Conservation (phyloP, 2,113 vertebrate genomes). For the Mormyrus iriodes region DNA sequence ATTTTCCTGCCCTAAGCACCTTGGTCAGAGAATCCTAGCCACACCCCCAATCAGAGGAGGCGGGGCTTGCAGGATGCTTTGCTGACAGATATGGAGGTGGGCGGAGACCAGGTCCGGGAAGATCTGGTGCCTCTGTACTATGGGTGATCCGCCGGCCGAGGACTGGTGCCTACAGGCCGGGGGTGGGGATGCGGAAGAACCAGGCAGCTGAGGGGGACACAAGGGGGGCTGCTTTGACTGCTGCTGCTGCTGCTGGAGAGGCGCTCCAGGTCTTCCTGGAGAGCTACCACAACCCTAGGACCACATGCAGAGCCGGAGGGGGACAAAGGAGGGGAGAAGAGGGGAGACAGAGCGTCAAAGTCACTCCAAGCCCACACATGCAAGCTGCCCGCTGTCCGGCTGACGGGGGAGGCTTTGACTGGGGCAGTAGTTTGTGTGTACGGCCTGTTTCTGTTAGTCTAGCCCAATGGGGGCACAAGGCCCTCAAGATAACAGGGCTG, state of each 20-base stretch:
- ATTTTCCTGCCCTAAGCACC: neutral
- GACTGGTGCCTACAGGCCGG: slow-evolving; percentile 55
- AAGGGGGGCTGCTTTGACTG: slow-evolving; percentile 62
- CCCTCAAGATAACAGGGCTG: neutral
- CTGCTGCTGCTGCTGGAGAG: slow-evolving; percentile 47
- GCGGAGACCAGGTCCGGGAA: slow-evolving; percentile 28
- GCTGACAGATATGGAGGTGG: slow-evolving; percentile 34
- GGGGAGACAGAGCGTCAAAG: neutral
- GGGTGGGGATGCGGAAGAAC: slow-evolving; percentile 65
- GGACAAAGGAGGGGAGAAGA: slow-evolving; percentile 38
- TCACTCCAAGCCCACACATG: neutral
- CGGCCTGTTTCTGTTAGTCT: neutral
- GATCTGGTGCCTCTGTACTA: slow-evolving; percentile 42
- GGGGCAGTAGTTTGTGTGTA: neutral
- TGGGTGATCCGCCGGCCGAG: slow-evolving; percentile 25
- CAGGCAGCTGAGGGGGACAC: slow-evolving; percentile 78
- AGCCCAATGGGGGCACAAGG: neutral
- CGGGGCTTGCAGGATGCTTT: slow-evolving; percentile 15
- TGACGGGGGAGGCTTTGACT: neutral
- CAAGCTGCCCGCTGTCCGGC: neutral
- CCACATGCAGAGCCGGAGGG: slow-evolving; percentile 62
- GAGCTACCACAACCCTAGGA: slow-evolving; percentile 64
- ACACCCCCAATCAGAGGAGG: slow-evolving; percentile 2
- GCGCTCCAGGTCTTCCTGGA: slow-evolving; percentile 63
- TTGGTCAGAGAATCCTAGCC: slow-evolving; percentile 1